Evolutionary conservation across 2,888 invertebrate species (phyloP).

Genomic region (Patella depressa): DNA sequence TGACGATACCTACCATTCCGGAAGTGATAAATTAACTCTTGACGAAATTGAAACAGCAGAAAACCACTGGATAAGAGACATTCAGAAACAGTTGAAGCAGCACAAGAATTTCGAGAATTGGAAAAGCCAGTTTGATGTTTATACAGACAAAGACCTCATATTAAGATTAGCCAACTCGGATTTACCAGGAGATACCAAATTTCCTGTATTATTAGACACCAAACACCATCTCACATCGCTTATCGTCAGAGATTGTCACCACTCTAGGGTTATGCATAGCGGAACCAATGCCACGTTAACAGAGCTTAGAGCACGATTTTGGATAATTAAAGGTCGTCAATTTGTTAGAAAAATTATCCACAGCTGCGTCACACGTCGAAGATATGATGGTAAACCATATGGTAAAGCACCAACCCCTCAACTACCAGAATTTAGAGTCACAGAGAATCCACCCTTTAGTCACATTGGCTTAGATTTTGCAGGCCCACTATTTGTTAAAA

Average conservation of each 20-base stretch:
- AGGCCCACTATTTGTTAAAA: neutral
- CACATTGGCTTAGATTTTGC: neutral
- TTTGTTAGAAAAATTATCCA: neutral
- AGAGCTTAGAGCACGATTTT: neutral
- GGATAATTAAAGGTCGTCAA: constrained; percentile 1
- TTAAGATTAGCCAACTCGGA: constrained; percentile 6
- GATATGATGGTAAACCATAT: constrained; percentile 6
- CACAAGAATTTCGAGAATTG: neutral
- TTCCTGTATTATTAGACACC: neutral
- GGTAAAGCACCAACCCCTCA: neutral
- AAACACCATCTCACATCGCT: neutral
- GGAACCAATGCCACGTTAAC: neutral
- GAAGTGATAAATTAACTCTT: too few species aligned
- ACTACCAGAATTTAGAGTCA: neutral
- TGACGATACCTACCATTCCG: too few species aligned
- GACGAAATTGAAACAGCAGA: neutral
- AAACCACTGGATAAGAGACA: neutral
- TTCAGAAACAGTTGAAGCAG: neutral
- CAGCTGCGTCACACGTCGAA: neutral
- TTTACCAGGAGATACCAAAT: neutral
- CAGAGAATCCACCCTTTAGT: neutral
- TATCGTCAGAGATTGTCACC: neutral
- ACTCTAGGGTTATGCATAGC: neutral
- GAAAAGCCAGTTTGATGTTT: neutral
- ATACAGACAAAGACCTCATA: neutral